phyloP scores from a whole-genome alignment of 2,113 vertebrate species.

The Oncorhynchus gorbuscha region DNA sequence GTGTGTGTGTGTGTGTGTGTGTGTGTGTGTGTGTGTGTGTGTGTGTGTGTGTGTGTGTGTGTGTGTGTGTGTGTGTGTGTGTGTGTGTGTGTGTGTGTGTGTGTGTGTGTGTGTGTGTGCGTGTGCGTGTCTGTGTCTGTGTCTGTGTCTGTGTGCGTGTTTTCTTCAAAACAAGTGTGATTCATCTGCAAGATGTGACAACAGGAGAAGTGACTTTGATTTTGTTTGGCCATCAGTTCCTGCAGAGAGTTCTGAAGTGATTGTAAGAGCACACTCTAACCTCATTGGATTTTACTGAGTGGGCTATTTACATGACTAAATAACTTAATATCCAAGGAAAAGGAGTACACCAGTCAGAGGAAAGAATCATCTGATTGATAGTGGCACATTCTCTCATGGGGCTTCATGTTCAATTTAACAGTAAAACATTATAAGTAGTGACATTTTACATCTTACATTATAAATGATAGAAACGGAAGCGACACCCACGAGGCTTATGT shows the following conservation, averaged over 20 bases:
- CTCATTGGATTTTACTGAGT: conserved; percentile 9
- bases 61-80: no score
- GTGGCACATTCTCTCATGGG: conserved; percentile 40
- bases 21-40: no score
- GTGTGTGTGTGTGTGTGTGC: no score
- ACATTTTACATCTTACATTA: conserved; percentile 50
- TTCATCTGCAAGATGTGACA: neutral
- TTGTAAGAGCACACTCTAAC: neutral
- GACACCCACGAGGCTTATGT: conserved; percentile 28
- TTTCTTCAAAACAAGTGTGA: no score
- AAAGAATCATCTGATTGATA: conserved; percentile 39
- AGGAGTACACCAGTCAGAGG: conserved; percentile 32
- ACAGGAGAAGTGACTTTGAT: conserved; percentile 10
- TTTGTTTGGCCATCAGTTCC: neutral
- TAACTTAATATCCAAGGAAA: conserved; percentile 10
- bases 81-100: no score
- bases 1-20: no score
- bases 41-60: no score
- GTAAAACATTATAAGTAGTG: conserved; percentile 29
- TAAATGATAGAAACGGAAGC: conserved; percentile 39
- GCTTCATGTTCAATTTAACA: conserved; percentile 42
- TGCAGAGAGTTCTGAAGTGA: neutral
- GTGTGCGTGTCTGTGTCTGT: no score
- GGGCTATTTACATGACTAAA: conserved; percentile 13
- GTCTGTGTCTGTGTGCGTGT: no score